Evolutionary conservation across 2,113 vertebrate genomes (phyloP).

Genomic region (Notarius lentiginosus): DNA sequence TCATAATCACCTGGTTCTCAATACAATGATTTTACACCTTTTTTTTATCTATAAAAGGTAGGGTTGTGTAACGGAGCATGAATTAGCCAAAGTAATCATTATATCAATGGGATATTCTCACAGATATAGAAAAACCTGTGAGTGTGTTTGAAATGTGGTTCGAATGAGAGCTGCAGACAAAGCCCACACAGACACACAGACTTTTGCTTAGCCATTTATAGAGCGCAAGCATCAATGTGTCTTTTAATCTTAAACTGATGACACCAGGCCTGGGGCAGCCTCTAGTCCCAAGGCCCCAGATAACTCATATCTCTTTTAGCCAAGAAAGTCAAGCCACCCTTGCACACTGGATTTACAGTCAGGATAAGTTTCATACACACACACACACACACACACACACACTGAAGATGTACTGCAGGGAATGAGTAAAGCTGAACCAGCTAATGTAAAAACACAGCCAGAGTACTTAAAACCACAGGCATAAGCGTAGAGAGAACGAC

Average conservation of each 20-base stretch:
- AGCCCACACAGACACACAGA: slow-evolving; percentile 19
- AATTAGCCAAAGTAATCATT: background rate
- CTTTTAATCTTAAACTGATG: slow-evolving; percentile 23
- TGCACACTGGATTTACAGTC: background rate
- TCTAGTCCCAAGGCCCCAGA: background rate
- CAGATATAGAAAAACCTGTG: background rate
- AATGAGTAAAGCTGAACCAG: background rate
- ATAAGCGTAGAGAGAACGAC: slow-evolving; percentile 11
- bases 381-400: background rate
- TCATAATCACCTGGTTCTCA: background rate
- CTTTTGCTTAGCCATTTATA: slow-evolving; percentile 20
- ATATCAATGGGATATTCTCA: background rate
- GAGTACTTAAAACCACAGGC: slow-evolving; percentile 10
- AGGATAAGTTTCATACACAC: background rate
- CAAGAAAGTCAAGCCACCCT: background rate
- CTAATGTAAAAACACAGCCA: background rate
- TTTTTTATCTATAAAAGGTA: background rate
- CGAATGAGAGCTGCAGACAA: slow-evolving; percentile 51
- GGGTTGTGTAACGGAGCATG: background rate
- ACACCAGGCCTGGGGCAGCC: slow-evolving; percentile 38
- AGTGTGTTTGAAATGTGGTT: slow-evolving; percentile 36
- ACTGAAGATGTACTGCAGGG: background rate
- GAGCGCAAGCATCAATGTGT: slow-evolving; percentile 6
- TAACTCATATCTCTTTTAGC: slow-evolving; percentile 22
- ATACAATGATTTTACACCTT: background rate